phyloP scores from a whole-genome alignment of 2,113 vertebrate species.

The Nymphicus hollandicus region DNA sequence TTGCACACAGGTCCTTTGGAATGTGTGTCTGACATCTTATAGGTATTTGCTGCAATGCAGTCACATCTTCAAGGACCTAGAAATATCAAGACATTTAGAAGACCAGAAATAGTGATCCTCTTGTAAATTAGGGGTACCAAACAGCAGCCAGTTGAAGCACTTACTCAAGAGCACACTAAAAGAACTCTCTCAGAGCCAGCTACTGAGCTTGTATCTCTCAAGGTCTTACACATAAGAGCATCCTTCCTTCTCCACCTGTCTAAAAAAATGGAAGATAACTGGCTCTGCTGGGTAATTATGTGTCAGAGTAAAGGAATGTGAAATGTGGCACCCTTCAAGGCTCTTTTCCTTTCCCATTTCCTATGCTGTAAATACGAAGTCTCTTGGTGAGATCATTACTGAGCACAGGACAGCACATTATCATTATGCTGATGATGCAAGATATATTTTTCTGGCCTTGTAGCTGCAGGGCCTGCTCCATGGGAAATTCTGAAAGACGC shows the following conservation, averaged over 20 bases:
- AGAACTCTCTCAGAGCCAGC: neutral
- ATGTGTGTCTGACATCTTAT: neutral
- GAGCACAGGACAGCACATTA: neutral
- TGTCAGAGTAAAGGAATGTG: neutral
- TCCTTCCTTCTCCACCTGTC: neutral
- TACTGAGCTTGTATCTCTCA: neutral
- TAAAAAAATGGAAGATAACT: neutral
- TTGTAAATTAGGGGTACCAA: neutral
- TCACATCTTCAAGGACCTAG: neutral
- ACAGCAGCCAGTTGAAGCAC: neutral
- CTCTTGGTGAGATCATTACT: neutral
- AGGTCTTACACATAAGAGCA: neutral
- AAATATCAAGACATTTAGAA: neutral
- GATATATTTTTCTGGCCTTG: neutral
- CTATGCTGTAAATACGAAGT: neutral
- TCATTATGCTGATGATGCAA: neutral
- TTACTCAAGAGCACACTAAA: neutral
- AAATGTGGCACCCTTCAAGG: neutral
- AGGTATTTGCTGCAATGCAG: neutral
- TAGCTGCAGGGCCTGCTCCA: neutral
- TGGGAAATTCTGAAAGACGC: neutral
- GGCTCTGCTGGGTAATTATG: neutral
- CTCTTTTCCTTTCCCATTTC: neutral
- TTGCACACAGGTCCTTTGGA: neutral
- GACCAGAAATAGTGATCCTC: neutral